Evolutionary conservation across 64 coral and sea anemone genomes (phyloP), one percentile per base, ranked within the genome.

Genomic region (Dendrophyllia cribrosa): DNA sequence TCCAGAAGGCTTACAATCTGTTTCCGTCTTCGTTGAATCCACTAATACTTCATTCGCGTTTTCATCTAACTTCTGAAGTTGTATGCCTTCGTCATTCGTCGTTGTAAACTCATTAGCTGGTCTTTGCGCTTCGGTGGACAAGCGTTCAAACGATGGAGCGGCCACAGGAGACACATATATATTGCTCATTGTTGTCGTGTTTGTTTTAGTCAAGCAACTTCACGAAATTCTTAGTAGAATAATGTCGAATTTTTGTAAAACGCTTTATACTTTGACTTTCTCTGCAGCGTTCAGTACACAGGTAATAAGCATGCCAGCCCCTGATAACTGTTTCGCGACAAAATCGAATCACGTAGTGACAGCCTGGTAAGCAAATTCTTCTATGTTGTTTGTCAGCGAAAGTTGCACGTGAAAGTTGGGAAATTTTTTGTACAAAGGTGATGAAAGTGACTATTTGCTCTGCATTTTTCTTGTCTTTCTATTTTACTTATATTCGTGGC

Each of bases 141-240:
- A 68, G 10, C 80, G 21, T 61, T 84, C 58, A 49, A 68, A 67
- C 19, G 80, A 84, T 22, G 80, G 58, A 3, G 62, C 45, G 20
- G 26, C 43, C 61, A 65, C 2, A n/a, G 46, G 80, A 12, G 62
- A 68, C 22, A 84, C 19, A 1, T 84, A 19, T 20, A 51, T 44
- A 84, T 84, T 84, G 0, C 23, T n/a, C 80, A 84, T 84, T 13
- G 7, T 12, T 23, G 45, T 10, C 0, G 16, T 64, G 16, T 10
- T 79, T 22, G 75, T 21, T 23, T 64, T 64, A 4, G 15, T 50
- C 72, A 50, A 45, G 14, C 12, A 45, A 75, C 70, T 5, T 25
- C 70, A 12, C 5, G 34, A 25, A 13, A 1, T 72, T 14, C 17
- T 69, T 69, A n/a, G 21, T 25, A n/a, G 6, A 69, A n/a, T 25